Percentiles rank a stretch among this genome's conserved stretches.
phyloP scores from a whole-genome alignment of 2,113 vertebrate species.

The Melanostigma gelatinosum region DNA sequence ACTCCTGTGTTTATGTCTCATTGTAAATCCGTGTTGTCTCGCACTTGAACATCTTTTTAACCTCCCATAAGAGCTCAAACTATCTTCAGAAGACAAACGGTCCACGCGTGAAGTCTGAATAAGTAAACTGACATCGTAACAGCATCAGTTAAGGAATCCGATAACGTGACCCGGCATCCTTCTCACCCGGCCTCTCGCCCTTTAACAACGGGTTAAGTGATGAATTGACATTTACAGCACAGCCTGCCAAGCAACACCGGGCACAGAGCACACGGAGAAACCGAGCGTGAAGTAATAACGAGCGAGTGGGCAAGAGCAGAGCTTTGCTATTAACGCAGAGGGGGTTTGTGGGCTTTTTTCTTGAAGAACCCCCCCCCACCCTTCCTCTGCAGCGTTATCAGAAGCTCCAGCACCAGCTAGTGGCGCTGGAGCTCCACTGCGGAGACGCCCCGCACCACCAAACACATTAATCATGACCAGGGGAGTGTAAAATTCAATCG shows the following conservation, averaged over 20 bases:
- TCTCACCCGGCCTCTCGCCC: slow-evolving; percentile 74
- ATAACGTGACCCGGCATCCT: slow-evolving; percentile 63
- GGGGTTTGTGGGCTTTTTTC: slow-evolving; percentile 53
- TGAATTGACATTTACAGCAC: slow-evolving; percentile 80
- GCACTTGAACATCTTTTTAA: background rate
- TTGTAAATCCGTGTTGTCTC: slow-evolving; percentile 5
- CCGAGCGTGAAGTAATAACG: slow-evolving; percentile 72
- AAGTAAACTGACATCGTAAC: slow-evolving; percentile 43
- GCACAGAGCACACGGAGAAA: slow-evolving; percentile 66
- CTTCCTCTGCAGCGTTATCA: slow-evolving; percentile 21
- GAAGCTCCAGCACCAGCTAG: slow-evolving; percentile 88
- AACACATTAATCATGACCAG: slow-evolving; percentile 93
- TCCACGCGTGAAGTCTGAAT: slow-evolving; percentile 53
- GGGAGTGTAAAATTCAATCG: slow-evolving; percentile 97
- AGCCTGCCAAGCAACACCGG: slow-evolving; percentile 74
- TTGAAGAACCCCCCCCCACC: slow-evolving; percentile 13
- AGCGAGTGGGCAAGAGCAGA: slow-evolving; percentile 61
- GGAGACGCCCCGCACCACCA: slow-evolving; percentile 69
- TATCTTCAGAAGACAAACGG: background rate
- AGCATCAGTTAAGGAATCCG: slow-evolving; percentile 50
- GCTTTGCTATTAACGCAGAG: slow-evolving; percentile 77
- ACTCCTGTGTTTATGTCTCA: slow-evolving; percentile 22
- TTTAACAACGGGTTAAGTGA: slow-evolving; percentile 82
- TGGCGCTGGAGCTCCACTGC: slow-evolving; percentile 65
- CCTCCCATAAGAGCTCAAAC: background rate